These are phyloP conservation scores for Tetranychus piercei DNA, from an alignment of 2,888 invertebrate genomes.

Conservation along the genomic window DNA sequence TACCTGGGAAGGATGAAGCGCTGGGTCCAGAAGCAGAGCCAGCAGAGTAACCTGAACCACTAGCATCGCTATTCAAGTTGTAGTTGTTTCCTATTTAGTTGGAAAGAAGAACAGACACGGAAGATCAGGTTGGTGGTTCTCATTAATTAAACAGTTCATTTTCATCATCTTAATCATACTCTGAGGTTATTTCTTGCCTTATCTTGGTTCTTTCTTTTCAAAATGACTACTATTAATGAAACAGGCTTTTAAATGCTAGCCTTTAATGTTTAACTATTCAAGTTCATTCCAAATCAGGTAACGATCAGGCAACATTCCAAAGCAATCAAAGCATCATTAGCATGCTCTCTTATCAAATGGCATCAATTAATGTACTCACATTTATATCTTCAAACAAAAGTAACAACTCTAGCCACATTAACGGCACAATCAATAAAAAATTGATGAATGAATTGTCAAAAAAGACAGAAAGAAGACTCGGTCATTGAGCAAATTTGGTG, in stretches of 20 bases:
- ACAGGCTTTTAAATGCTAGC: too few species aligned
- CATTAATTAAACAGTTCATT: too few species aligned
- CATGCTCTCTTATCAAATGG: too few species aligned
- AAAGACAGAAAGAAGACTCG: not conserved
- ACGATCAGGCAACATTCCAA: not conserved
- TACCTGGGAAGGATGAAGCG: conserved; percentile 7
- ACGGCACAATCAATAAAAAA: not conserved
- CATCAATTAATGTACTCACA: too few species aligned
- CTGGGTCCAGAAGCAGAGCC: not conserved
- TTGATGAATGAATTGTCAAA: not conserved
- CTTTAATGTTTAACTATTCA: not conserved
- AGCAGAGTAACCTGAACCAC: not conserved
- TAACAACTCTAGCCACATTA: too few species aligned
- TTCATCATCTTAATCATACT: too few species aligned
- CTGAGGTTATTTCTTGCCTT: too few species aligned
- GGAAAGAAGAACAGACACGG: not conserved
- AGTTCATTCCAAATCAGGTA: not conserved
- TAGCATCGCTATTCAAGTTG: not conserved
- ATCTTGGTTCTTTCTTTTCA: too few species aligned
- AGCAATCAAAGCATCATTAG: too few species aligned
- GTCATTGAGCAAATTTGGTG: not conserved
- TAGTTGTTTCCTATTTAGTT: not conserved
- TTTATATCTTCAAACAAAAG: too few species aligned
- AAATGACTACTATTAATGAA: too few species aligned
- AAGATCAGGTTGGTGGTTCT: too few species aligned